Conservation (phyloP, 1,140 invertebrate genomes). For the Delia radicum region DNA sequence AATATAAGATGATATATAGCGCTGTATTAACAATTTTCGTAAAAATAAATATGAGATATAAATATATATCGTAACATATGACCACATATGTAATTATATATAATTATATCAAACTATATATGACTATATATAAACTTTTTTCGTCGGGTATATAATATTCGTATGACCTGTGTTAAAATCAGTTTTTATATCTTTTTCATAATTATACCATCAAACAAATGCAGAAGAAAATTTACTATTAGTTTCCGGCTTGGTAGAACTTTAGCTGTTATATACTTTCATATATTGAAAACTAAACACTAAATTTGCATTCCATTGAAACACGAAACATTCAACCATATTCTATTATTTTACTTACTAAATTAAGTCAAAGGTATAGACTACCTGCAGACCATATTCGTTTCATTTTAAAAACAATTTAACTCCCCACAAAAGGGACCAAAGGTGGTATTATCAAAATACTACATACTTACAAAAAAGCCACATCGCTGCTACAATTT, state of each 20-base stretch:
- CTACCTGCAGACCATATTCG: no score
- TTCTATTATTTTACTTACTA: background rate
- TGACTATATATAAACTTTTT: no score
- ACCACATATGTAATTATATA: no score
- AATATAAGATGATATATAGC: no score
- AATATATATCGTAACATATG: no score
- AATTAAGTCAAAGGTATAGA: no score
- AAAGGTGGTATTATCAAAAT: background rate
- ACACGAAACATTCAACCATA: background rate
- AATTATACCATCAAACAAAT: background rate
- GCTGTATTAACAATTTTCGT: no score
- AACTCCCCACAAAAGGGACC: background rate
- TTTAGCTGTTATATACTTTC: background rate
- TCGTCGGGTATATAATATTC: no score
- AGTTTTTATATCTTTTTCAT: no score
- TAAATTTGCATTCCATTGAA: background rate
- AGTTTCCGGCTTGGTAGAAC: background rate
- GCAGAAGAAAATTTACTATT: slow-evolving; percentile 6
- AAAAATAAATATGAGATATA: no score
- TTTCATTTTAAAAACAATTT: background rate
- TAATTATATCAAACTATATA: no score
- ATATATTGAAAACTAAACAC: background rate
- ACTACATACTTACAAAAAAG: background rate
- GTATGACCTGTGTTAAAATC: no score
- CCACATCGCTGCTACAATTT: slow-evolving; percentile 3